Base-by-base conservation (phyloP, 2,888 invertebrate genomes). In the Phanerotoma sp. region DNA sequence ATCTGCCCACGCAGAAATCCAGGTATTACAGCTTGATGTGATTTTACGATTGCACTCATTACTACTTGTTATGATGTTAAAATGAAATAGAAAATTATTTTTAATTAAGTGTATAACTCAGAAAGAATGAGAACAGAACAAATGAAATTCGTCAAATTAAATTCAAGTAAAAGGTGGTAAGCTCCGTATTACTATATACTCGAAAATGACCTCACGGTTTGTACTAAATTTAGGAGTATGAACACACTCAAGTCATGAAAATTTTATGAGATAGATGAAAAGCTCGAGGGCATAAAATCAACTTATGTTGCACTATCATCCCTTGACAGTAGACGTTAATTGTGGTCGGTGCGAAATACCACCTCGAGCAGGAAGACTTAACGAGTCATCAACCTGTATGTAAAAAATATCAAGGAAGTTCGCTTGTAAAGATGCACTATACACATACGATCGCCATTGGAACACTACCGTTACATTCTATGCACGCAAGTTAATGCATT, bases 381-480 rank as follows among this genome's bases (percentile, higher is more conserved):
- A 46, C 46, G 46, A 46, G 33, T 46, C 46, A 46, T 46, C 46
- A 46, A 18, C 28, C 18, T 32, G n/a, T 7, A 21, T n/a, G 22
- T 30, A 30, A 20, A 45, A 11, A 45, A 46, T 46, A 6, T n/a
- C 32, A 13, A 20, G 20, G 21, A 32, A n/a, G 32, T 9, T 37
- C 3, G 21, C 21, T 11, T 11, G 21, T 40, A 21, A n/a, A 21
- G 11, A 21, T 6, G 40, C 21, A 18, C 11, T 22, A 41, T 41
- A 13, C 25, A 25, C 13, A n/a, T 41, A 15, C 46, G 33, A 46
- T 46, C 33, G 33, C 33, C 46, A 33, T 32, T 46, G 46, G 46
- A 33, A 33, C 46, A 46, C 46, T 46, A 46, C 46, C 46, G 46
- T 46, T 46, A 46, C 46, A 46, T 30, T n/a, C 16, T 46, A 30